Evolutionary conservation across 2,113 vertebrate genomes (phyloP).

Genomic region (Formicarius rufipectus): DNA sequence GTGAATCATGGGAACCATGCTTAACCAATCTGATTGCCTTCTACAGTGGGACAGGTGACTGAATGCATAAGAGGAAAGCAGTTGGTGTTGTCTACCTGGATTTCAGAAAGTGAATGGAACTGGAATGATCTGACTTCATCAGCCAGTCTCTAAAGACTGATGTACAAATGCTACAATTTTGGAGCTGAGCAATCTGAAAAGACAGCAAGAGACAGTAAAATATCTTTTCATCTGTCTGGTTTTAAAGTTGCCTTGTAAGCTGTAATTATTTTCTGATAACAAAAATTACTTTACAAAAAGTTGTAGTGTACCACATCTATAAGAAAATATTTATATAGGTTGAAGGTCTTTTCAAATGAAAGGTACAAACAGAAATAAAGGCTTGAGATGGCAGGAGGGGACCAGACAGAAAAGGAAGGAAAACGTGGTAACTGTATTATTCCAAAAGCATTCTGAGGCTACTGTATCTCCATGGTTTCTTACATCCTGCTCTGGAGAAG

Average conservation of each 20-base stretch:
- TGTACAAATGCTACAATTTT: neutral
- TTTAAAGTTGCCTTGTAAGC: neutral
- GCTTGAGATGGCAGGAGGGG: neutral
- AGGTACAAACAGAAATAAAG: neutral
- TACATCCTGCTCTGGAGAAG: neutral
- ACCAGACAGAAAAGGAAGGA: neutral
- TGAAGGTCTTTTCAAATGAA: neutral
- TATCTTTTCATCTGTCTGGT: neutral
- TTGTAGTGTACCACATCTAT: neutral
- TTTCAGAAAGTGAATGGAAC: neutral
- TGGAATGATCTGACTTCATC: neutral
- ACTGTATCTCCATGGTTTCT: neutral
- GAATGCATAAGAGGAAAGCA: neutral
- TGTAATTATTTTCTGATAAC: neutral
- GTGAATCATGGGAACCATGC: neutral
- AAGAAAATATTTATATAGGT: neutral
- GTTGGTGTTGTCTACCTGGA: rapidly evolving
- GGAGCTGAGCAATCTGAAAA: neutral
- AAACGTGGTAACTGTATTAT: neutral
- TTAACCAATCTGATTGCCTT: neutral
- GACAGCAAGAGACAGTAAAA: neutral
- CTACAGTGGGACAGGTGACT: neutral
- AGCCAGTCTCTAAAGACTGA: neutral
- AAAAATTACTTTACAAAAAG: neutral
- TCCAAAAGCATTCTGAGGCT: neutral